phyloP scores from a whole-genome alignment of 2,888 invertebrate species.

The Bursaphelenchus okinawaensis region DNA sequence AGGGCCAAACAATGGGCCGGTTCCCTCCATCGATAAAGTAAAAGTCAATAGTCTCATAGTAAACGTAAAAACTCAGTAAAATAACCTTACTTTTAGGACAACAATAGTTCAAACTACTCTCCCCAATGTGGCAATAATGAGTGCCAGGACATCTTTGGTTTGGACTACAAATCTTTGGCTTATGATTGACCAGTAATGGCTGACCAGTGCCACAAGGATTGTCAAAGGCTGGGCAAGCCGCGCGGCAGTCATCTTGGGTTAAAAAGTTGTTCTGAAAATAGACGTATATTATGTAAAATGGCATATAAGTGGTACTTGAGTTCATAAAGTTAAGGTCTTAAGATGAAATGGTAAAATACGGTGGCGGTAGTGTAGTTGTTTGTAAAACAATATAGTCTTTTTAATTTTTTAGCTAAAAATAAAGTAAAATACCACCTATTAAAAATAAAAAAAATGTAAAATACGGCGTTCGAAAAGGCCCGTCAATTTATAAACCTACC shows the following conservation, averaged over 20 bases:
- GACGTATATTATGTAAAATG: background rate
- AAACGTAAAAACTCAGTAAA: too few relatives aligned
- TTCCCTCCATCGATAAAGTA: too few relatives aligned
- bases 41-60: too few relatives aligned
- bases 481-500: constrained; percentile 13
- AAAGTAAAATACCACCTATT: too few relatives aligned
- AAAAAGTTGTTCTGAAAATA: constrained; percentile 49
- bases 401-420: too few relatives aligned
- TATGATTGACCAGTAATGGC: constrained; percentile 23
- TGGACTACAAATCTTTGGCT: constrained; percentile 37
- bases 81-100: constrained; percentile 55
- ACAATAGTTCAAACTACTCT: constrained; percentile 46
- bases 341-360: too few relatives aligned
- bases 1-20: too few relatives aligned
- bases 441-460: too few relatives aligned
- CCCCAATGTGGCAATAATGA: constrained; percentile 56
- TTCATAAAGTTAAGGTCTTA: too few relatives aligned
- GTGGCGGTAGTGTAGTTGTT: too few relatives aligned
- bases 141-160: constrained; percentile 46
- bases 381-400: too few relatives aligned
- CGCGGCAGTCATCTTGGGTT: constrained; percentile 46
- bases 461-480: too few relatives aligned
- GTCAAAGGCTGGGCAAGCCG: constrained; percentile 48
- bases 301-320: background rate
- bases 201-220: constrained; percentile 44